Base-by-base conservation (phyloP, 2,113 vertebrate species). In the Dissostichus mawsoni region DNA sequence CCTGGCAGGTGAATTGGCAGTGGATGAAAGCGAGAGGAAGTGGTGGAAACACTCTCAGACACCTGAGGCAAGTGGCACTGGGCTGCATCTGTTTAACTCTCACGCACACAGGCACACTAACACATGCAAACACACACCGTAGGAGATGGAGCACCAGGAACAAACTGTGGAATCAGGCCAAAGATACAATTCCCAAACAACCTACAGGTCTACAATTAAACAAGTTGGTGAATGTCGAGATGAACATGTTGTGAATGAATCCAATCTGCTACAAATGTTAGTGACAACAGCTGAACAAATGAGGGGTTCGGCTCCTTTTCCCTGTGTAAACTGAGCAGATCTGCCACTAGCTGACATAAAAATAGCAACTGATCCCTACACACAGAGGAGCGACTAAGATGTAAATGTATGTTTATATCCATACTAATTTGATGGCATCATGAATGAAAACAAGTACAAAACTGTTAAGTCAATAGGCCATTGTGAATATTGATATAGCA, bases 1-100 rank as follows among this genome's bases (percentile, higher is more conserved):
- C 90, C 90, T 92, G 91, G 92, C 89, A 94, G 93, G 91, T 92
- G 88, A 92, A 89, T 90, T 90, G 87, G 89, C 81, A 47, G 47
- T 47, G 71, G 87, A 93, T 90, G 86, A 92, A 93, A 89, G 91
- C 78, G 74, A 83, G 75, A 88, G 89, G 88, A 90, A 92, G 89
- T 86, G 80, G 90, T 85, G 84, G 84, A 92, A 92, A 92, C 85
- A 82, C 90, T 82, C 84, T 75, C 25, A 80, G 85, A 82, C 87
- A 92, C 88, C 90, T 88, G 87, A 88, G 92, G 92, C 75, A 82
- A 87, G 83, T 87, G 84, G 82, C 80, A 87, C 50, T 89, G 83
- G 72, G 78, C 50, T 83, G 78, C 85, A 92, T 90, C 90, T 92
- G 85, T 80, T 92, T 80, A 83, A 86, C 80, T 76, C 83, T 4